Base-by-base conservation (phyloP, 2,888 invertebrate genomes). In the Chamaedrilus cognettii region DNA sequence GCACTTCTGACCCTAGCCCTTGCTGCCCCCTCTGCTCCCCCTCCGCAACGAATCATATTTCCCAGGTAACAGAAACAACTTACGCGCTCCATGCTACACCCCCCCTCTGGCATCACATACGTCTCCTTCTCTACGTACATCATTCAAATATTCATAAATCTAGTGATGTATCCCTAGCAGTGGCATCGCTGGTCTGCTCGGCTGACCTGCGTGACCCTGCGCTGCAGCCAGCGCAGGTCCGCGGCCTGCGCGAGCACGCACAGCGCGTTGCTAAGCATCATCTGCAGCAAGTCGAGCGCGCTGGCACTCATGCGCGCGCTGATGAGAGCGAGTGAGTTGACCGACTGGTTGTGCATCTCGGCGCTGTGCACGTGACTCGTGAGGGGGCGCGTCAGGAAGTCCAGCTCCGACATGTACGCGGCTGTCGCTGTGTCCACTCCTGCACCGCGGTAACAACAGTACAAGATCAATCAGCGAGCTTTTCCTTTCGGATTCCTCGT, bases 281-380 rank as follows among this genome's bases (percentile, higher is more conserved):
- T 72, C 28, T 75, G 73, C 7, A 77, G 66, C 7, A 77, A 63
- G 49, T 75, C 70, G 23, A 72, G 26, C n/a, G 68, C 65, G 7
- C 58, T 50, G 11, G 26, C 23, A 3, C 67, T 72, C 58, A 34
- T 66, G 32, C 72, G 58, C 5, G 72, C 73, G 32, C 72, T 73
- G 58, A 77, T 62, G 26, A 76, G 67, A 0, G 74, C 76, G 71
- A 77, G 61, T 5, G 75, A 76, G 68, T 77, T 77, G 52, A 77
- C 70, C 11, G 74, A 66, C 65, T 77, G 77, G 68, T 77, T 77
- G 68, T 75, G 73, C 67, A 73, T 69, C 64, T 77, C 77, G 2
- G 77, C 76, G 55, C 74, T 73, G 32, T 75, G 59, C 49, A 75
- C 75, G 60, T 77, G 77, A 55, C 74, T 73, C 23, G 75, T 76